Evolutionary conservation across 2,888 invertebrate genomes (phyloP), one percentile per base, ranked within the genome.

Genomic region (Calameuta filiformis): DNA sequence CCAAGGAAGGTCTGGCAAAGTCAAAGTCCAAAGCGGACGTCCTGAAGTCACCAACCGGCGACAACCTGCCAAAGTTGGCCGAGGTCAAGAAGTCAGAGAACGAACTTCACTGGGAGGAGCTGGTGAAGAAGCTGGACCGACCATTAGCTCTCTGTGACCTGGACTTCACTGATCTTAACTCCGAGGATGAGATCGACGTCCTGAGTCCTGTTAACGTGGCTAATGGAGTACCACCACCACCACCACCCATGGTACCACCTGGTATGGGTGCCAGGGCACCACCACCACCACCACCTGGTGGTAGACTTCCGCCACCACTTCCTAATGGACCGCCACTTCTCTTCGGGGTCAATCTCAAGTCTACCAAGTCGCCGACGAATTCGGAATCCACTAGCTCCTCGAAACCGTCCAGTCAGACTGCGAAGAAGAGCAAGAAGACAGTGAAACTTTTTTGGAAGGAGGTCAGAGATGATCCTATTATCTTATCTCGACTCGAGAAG

Each of bases 361-460:
- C 86, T 12, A 82, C 87, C 73, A 85, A 87, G 73, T 79, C 9
- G 75, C 78, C 31, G 37, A 71, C 79, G 81, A 56, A 56, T 23
- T 33, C 80, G 82, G 85, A 90, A 89, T 81, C 88, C 89, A 75
- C 85, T 87, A 12, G 83, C 83, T 75, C 83, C 81, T 81, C 79
- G 76, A 85, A 82, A 78, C 89, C 82, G 77, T 93, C 87, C 89
- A 92, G 88, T 91, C 93, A 81, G 91, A 94, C 92, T 0, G 93
- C 95, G 69, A 96, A 95, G 90, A 98, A 98, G 90, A 98, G 96
- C 89, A 98, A 98, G 92, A 98, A 99, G 91, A 99, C 99, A 35
- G 97, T 99, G 23, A 98, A 98, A 92, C 93, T 99, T 76, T 99
- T 99, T 92, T 99, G 99, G 99, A 97, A 97, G 89, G 98, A 99